These are phyloP conservation scores for Drosophila picticornis DNA, from an alignment of 2,888 invertebrate genomes.

Conservation along the genomic window DNA sequence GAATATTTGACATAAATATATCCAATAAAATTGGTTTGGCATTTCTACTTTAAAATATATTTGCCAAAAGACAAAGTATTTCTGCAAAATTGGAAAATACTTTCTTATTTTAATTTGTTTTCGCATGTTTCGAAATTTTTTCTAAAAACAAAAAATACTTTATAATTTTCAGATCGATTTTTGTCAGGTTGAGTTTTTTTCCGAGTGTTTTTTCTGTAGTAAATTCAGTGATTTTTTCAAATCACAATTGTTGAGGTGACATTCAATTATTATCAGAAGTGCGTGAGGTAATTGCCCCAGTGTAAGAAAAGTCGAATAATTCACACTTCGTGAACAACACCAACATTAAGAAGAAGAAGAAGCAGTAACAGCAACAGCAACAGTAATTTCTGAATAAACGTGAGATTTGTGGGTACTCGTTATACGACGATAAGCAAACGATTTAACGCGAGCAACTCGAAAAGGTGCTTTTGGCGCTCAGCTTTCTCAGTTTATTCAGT, in stretches of 20 bases:
- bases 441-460: constrained; percentile 21
- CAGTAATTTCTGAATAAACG: constrained; percentile 37
- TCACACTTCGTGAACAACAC: constrained; percentile 11
- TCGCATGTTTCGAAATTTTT: not conserved
- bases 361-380: not conserved
- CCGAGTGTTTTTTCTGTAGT: not conserved
- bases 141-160: not conserved
- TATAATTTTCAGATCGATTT: rapidly evolving
- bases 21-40: not conserved
- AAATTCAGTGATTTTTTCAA: not conserved
- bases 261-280: constrained; percentile 34
- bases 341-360: not conserved
- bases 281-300: constrained; percentile 26
- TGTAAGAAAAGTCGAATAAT: constrained; percentile 26
- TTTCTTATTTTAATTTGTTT: not conserved
- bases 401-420: constrained; percentile 44
- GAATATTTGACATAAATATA: not conserved
- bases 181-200: not conserved
- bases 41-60: not conserved
- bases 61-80: not conserved
- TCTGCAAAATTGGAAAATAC: not conserved
- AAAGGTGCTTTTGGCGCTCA: constrained; percentile 32
- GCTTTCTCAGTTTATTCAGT: not conserved
- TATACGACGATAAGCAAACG: constrained; percentile 46
- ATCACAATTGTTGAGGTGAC: not conserved